These are phyloP conservation scores for Mycetomoellerius zeteki DNA, from an alignment of 1,140 invertebrate species.

Conservation along the genomic window DNA sequence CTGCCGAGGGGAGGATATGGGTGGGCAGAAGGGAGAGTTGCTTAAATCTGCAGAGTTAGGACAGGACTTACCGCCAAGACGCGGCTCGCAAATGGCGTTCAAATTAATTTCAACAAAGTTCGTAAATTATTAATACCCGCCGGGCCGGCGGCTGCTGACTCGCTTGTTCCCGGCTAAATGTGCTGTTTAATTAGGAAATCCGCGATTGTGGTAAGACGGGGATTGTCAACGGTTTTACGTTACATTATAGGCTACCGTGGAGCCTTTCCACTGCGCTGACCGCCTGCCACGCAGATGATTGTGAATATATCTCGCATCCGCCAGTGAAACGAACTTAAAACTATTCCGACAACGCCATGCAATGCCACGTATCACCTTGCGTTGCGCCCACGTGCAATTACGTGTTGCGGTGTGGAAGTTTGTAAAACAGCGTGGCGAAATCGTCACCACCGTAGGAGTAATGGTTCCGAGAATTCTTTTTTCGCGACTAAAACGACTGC, in stretches of 20 bases:
- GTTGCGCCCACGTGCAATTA: constrained; percentile 65
- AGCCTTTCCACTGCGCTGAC: constrained; percentile 59
- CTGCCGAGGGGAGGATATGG: constrained; percentile 59
- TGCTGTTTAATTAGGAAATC: constrained; percentile 82
- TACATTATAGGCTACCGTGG: neutral
- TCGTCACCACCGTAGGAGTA: constrained; percentile 25
- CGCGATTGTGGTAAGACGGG: constrained; percentile 77
- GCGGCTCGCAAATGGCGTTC: constrained; percentile 75
- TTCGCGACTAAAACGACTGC: constrained; percentile 9
- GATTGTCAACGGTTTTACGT: constrained; percentile 73
- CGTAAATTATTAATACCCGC: constrained; percentile 81
- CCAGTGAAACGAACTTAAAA: constrained; percentile 67
- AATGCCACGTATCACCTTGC: neutral
- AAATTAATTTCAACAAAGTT: constrained; percentile 82
- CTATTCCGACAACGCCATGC: constrained; percentile 63
- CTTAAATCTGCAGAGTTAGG: constrained; percentile 70
- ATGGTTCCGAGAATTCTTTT: constrained; percentile 43
- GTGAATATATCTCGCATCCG: constrained; percentile 40
- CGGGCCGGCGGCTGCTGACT: constrained; percentile 69
- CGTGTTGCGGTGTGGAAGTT: constrained; percentile 49
- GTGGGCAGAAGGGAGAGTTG: constrained; percentile 52
- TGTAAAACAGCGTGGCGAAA: constrained; percentile 58
- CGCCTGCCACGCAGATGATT: constrained; percentile 44
- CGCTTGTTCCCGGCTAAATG: constrained; percentile 76
- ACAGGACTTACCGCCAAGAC: constrained; percentile 75